Conservation (phyloP, 2,113 vertebrate genomes). For the Pipra filicauda region DNA sequence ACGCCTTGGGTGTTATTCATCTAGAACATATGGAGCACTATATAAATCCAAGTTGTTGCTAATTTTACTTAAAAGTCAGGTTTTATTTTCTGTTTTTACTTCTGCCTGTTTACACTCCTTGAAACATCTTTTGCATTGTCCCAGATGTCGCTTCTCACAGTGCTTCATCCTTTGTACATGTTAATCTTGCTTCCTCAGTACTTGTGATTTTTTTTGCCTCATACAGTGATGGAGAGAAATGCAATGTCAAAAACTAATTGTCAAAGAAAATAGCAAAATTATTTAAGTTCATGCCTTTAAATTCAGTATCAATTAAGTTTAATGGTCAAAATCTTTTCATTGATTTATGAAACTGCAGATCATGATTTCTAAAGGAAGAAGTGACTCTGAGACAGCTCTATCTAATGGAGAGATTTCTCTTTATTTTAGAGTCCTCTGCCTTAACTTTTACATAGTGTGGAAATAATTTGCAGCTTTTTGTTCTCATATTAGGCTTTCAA, state of each 20-base stretch:
- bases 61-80: conserved; percentile 75
- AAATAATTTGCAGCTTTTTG: conserved; percentile 71
- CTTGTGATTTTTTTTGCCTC: conserved; percentile 39
- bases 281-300: conserved; percentile 65
- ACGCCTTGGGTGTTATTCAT: conserved; percentile 52
- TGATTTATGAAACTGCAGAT: conserved; percentile 69
- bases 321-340: conserved; percentile 70
- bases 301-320: conserved; percentile 75
- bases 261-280: conserved; percentile 68
- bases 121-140: conserved; percentile 49
- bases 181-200: conserved; percentile 15
- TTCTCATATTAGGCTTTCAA: conserved; percentile 38
- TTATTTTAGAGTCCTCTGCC: conserved; percentile 60
- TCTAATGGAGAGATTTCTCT: conserved; percentile 66
- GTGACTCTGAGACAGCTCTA: conserved; percentile 64
- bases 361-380: conserved; percentile 71
- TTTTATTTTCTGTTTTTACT: conserved; percentile 73
- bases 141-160: conserved; percentile 43
- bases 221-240: conserved; percentile 17
- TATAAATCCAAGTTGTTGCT: conserved; percentile 73
- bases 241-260: conserved; percentile 60
- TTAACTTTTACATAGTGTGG: conserved; percentile 54
- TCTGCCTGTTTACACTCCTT: conserved; percentile 65
- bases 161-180: conserved; percentile 29
- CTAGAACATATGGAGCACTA: conserved; percentile 68